phyloP scores from a whole-genome alignment of 1,140 invertebrate species.

The Gonatopus flavifemur region DNA sequence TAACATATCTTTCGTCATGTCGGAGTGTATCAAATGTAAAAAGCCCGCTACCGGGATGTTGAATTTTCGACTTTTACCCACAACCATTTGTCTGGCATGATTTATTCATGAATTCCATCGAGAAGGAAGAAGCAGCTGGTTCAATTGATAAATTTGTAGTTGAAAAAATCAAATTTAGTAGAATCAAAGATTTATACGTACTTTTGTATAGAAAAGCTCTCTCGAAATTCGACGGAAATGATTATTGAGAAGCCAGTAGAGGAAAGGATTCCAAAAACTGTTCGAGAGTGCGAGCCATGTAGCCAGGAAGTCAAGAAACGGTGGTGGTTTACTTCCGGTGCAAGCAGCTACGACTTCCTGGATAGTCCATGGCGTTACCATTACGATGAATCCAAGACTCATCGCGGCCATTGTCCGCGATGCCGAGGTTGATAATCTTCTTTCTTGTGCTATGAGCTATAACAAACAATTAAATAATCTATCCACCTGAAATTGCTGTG shows the following conservation, averaged over 20 bases:
- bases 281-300: conserved; percentile 85
- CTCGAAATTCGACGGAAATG: conserved; percentile 79
- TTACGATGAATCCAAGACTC: conserved; percentile 84
- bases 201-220: conserved; percentile 73
- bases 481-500: too few species aligned
- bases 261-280: conserved; percentile 86
- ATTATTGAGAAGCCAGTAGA: conserved; percentile 84
- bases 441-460: conserved; percentile 69
- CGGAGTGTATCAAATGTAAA: too few species aligned
- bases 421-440: conserved; percentile 74
- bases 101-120: too few species aligned
- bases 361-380: conserved; percentile 85
- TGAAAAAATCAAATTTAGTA: conserved; percentile 16
- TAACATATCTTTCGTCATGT: too few species aligned
- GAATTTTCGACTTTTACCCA: too few species aligned
- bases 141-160: conserved; percentile 7
- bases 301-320: conserved; percentile 77
- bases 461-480: too few species aligned
- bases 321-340: conserved; percentile 78
- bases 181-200: conserved; percentile 48
- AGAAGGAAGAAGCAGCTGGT: conserved; percentile 7
- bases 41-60: too few species aligned
- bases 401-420: conserved; percentile 86
- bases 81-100: too few species aligned
- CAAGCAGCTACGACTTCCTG: conserved; percentile 86